Base-by-base conservation (phyloP, 2,888 invertebrate species). In the Rhodophaea formosa region DNA sequence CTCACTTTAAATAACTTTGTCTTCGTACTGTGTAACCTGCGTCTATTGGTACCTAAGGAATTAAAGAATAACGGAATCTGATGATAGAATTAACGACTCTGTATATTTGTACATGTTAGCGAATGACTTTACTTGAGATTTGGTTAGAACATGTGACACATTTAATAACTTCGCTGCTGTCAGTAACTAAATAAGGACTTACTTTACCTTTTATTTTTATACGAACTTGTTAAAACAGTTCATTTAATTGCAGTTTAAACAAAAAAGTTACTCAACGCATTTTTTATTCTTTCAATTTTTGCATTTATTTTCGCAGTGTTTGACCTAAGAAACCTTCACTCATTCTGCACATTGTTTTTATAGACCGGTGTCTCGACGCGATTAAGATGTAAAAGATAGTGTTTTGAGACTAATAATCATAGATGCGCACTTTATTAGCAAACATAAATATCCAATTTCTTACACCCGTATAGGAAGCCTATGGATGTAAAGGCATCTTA, bases 1-100 rank as follows among this genome's bases (percentile, higher is more conserved):
- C 51, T n/a, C 30, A 16, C 51, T 51, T 51, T 39, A 39, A 17
- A 7, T 3, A 12, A 16, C 35, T 16, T 51, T 5, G 2, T 35
- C 17, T 51, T 51, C 14, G 16, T 10, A 16, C 5, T 23, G 2
- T 3, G 3, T 2, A 23, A 23, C 23, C 23, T 5, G 23, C 23
- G 23, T 23, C 23, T 23, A 2, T 23, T 23, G n/a, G 29, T 14
- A 39, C 35, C 30, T 32, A 51, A 17, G 51, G 51, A 51, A 51
- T 51, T 51, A 17, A 35, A 51, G 15, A 49, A 32, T 49, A 32
- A 51, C 17, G 51, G 51, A 51, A 51, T 51, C 35, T 51, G 51
- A 51, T 51, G 17, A 14, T 49, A 30, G 12, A 39, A 17, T 16
- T 35, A 43, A 43, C 8, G 7, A n/a, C 1, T 16, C 6, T 35